Evolutionary conservation across 2,888 invertebrate genomes (phyloP), one percentile per base, ranked within the genome.

Genomic region (Copidosoma aretas): DNA sequence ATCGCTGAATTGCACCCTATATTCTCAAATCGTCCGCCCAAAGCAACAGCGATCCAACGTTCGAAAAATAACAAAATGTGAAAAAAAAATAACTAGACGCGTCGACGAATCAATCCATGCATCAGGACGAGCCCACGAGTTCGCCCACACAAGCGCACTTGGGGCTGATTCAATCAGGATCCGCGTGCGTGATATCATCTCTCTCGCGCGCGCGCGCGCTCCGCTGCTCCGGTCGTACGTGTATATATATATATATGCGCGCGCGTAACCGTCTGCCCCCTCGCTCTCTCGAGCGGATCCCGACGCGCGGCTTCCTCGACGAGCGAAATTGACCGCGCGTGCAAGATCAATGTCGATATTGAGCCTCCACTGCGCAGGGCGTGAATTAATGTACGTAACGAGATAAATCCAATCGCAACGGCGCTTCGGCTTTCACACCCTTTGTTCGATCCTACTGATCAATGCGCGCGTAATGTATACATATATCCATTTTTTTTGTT

Each of bases 311-410:
- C 32, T 32, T 32, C 32, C 32, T 32, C 32, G 32, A 32, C 32
- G 8, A 32, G 32, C 32, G 32, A 32, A 32, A 32, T 32, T 32
- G 60, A 60, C 43, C 52, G 67, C 53, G 66, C 68, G 63, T 64
- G 53, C 71, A 68, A 71, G 71, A 68, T 68, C 71, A 71, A 71
- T 68, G 71, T 64, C 71, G 68, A 63, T 64, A 64, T 10, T 19
- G 41, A 46, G 32, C 39, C 8, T 15, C 22, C 22, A 65, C 56
- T 68, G 60, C n/a, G n/a, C n/a, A 22, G 39, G 41, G 41, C 8
- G 32, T 53, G 71, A 67, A 54, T 64, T 57, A 58, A 32, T 32
- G n/a, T n/a, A 14, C 64, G 64, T 67, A 70, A 70, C 46, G 52
- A 56, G 64, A 70, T 70, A 67, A 70, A 67, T 66, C 39, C 54